phyloP scores from a whole-genome alignment of 1,140 invertebrate species.

The Diorhabda elongata region DNA sequence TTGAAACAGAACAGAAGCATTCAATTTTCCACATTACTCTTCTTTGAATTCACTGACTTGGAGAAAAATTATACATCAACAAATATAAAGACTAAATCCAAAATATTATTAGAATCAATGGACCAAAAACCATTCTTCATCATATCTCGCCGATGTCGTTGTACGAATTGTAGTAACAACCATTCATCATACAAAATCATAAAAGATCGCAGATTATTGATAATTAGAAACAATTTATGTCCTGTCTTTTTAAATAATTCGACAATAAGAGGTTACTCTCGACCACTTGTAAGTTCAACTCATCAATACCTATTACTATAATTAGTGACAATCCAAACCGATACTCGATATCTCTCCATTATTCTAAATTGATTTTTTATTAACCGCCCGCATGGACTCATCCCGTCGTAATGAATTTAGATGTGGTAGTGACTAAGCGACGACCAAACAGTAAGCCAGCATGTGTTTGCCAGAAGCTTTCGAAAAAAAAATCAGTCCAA shows the following conservation, averaged over 20 bases:
- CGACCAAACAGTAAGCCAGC: too few relatives aligned
- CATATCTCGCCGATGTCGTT: not conserved
- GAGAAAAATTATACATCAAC: not conserved
- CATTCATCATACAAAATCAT: not conserved
- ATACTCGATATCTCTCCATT: slow-evolving; percentile 13
- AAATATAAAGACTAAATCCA: not conserved
- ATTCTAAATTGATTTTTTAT: slow-evolving; percentile 13
- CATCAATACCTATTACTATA: slow-evolving; percentile 12
- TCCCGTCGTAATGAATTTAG: not conserved
- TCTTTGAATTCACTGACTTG: not conserved
- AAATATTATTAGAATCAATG: not conserved
- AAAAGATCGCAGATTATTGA: not conserved
- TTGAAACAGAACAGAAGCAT: not conserved
- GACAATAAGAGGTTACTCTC: not conserved
- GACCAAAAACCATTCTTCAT: not conserved
- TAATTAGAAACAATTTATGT: too few relatives aligned
- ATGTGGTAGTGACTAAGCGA: too few relatives aligned
- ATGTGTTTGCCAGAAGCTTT: too few relatives aligned
- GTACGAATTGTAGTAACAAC: not conserved
- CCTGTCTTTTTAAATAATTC: too few relatives aligned
- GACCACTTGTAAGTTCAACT: slow-evolving; percentile 1
- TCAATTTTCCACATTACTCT: not conserved
- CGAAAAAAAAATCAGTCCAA: too few relatives aligned
- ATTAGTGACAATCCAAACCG: slow-evolving; percentile 6
- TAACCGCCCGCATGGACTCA: slow-evolving; percentile 9